These are phyloP conservation scores for Corythoichthys intestinalis DNA, from an alignment of 2,113 vertebrate genomes.

Conservation along the genomic window DNA sequence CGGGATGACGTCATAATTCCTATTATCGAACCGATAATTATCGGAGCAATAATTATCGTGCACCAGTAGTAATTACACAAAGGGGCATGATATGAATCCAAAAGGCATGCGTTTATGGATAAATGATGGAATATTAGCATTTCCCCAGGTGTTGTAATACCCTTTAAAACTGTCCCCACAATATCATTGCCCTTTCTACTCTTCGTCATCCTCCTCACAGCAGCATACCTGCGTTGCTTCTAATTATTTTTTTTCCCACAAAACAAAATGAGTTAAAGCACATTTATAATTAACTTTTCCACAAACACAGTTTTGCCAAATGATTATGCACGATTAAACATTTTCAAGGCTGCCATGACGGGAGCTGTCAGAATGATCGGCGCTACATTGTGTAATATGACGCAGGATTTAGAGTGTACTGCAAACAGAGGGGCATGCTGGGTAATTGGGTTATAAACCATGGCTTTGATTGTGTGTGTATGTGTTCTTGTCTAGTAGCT, in stretches of 20 bases:
- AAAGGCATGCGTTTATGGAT: no score
- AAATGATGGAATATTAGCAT: no score
- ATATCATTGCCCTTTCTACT: not conserved
- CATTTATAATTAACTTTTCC: not conserved
- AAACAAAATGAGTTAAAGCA: not conserved
- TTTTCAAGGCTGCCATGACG: not conserved
- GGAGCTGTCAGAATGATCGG: slow-evolving; percentile 2
- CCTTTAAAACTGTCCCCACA: not conserved
- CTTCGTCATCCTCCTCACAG: not conserved
- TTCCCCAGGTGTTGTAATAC: no score
- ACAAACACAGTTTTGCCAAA: not conserved
- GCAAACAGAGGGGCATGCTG: slow-evolving; percentile 41
- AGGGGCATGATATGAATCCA: no score
- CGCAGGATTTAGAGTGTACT: slow-evolving; percentile 46
- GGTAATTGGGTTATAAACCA: slow-evolving; percentile 58
- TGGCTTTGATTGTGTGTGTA: slow-evolving; percentile 14
- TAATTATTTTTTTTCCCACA: not conserved
- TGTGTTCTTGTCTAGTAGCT: slow-evolving; percentile 8
- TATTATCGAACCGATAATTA: no score
- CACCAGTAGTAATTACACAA: no score
- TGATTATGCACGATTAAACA: not conserved
- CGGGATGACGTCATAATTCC: no score
- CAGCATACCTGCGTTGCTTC: not conserved
- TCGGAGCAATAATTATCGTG: no score
- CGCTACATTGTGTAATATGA: slow-evolving; percentile 26